These are phyloP conservation scores for Drosophila equinoxialis DNA, from an alignment of 1,140 invertebrate species.

Conservation along the genomic window DNA sequence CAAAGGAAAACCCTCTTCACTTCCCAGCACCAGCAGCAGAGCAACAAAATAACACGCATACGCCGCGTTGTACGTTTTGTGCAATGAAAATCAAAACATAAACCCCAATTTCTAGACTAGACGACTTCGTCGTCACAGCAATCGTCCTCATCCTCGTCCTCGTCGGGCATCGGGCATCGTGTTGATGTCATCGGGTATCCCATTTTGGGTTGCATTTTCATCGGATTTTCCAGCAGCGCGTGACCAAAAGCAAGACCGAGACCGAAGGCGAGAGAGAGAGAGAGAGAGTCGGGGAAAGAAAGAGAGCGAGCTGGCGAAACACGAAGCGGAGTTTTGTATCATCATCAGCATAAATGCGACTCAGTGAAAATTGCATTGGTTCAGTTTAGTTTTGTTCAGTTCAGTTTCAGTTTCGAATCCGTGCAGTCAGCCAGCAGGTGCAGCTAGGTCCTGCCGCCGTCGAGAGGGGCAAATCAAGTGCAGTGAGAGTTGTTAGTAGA, in stretches of 20 bases:
- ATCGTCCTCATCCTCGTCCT: too few relatives aligned
- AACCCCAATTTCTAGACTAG: slow-evolving; percentile 53
- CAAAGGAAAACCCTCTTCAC: slow-evolving; percentile 28
- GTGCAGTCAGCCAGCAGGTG: slow-evolving; percentile 52
- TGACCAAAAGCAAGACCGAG: slow-evolving; percentile 56
- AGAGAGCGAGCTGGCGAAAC: slow-evolving; percentile 13
- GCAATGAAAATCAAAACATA: slow-evolving; percentile 74
- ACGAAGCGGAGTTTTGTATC: slow-evolving; percentile 67
- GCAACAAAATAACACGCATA: slow-evolving; percentile 63
- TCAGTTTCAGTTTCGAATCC: slow-evolving; percentile 74
- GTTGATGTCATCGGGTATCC: slow-evolving; percentile 33
- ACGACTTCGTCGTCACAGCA: neutral
- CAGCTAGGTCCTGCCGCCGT: slow-evolving; percentile 19
- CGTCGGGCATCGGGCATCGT: neutral
- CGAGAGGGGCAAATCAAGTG: slow-evolving; percentile 46
- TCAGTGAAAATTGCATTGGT: slow-evolving; percentile 61
- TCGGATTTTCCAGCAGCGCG: slow-evolving; percentile 64
- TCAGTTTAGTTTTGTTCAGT: slow-evolving; percentile 76
- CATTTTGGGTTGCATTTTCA: slow-evolving; percentile 43
- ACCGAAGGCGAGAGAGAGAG: slow-evolving; percentile 13
- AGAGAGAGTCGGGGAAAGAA: slow-evolving; percentile 16
- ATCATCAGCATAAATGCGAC: slow-evolving; percentile 52
- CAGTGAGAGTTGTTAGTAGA: slow-evolving; percentile 29
- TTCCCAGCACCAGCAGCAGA: slow-evolving; percentile 1
- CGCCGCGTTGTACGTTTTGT: slow-evolving; percentile 51